Conservation (phyloP, 2,113 vertebrate species). For the Myiagra hebetior region DNA sequence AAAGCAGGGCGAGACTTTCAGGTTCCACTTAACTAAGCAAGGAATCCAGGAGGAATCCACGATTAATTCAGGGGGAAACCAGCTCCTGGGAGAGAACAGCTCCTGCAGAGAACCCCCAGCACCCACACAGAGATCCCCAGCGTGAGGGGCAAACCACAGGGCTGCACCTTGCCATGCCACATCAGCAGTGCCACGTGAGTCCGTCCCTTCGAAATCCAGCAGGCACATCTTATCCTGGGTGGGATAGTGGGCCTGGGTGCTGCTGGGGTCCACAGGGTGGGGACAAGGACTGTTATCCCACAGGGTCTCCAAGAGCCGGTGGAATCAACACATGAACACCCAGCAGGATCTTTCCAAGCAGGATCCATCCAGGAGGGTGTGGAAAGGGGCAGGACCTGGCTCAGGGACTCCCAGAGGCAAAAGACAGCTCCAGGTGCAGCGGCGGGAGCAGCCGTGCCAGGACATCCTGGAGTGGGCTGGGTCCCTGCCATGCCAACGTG, state of each 20-base stretch:
- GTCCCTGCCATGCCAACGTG: background rate
- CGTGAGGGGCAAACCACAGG: fast-evolving
- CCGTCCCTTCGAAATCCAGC: background rate
- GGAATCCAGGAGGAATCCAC: background rate
- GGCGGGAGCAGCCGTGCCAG: background rate
- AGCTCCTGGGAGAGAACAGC: background rate
- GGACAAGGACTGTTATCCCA: background rate
- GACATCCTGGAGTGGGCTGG: slow-evolving; percentile 1
- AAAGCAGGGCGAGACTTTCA: background rate
- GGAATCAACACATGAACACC: background rate
- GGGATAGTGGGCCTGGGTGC: background rate
- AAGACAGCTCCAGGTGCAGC: background rate
- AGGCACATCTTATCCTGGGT: background rate
- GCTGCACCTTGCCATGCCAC: background rate
- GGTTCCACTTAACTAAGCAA: background rate
- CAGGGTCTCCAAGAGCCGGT: background rate
- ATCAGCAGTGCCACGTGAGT: background rate
- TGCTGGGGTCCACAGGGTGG: background rate
- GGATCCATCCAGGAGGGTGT: background rate
- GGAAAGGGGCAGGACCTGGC: background rate
- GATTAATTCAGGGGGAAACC: background rate
- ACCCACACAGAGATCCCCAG: background rate
- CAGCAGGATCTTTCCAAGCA: background rate
- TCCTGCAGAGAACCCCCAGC: background rate
- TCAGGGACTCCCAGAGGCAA: background rate